Evolutionary conservation across 2,797 vertebrate species (phyloP).

Genomic region (Diceros bicornis): DNA sequence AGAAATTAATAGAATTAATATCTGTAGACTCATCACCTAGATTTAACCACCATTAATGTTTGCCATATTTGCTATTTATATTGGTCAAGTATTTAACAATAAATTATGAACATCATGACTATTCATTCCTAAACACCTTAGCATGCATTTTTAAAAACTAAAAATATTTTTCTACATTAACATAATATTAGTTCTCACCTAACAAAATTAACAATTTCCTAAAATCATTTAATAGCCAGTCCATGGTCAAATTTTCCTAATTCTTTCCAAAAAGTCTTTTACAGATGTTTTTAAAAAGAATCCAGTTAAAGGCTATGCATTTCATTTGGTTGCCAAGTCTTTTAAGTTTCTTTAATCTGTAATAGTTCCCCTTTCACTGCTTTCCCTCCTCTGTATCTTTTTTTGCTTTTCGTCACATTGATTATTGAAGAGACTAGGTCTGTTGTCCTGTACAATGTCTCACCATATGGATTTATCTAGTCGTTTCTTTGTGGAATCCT

Average conservation of each 20-base stretch:
- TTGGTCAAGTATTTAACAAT: slow-evolving; percentile 52
- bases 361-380: neutral
- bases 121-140: neutral
- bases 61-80: neutral
- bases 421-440: neutral
- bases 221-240: neutral
- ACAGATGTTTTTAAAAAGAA: neutral
- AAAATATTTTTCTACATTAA: neutral
- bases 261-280: slow-evolving; percentile 14
- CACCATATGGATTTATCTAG: neutral
- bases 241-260: neutral
- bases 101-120: neutral
- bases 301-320: neutral
- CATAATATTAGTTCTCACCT: neutral
- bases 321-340: neutral
- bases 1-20: neutral
- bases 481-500: neutral
- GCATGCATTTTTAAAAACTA: neutral
- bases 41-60: neutral
- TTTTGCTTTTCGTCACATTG: neutral
- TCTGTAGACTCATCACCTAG: neutral
- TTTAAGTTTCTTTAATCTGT: neutral
- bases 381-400: neutral
- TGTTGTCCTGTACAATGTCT: neutral
- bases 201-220: slow-evolving; percentile 11